These are phyloP conservation scores for Eclectus roratus DNA, from an alignment of 2,113 vertebrate species.

Conservation along the genomic window DNA sequence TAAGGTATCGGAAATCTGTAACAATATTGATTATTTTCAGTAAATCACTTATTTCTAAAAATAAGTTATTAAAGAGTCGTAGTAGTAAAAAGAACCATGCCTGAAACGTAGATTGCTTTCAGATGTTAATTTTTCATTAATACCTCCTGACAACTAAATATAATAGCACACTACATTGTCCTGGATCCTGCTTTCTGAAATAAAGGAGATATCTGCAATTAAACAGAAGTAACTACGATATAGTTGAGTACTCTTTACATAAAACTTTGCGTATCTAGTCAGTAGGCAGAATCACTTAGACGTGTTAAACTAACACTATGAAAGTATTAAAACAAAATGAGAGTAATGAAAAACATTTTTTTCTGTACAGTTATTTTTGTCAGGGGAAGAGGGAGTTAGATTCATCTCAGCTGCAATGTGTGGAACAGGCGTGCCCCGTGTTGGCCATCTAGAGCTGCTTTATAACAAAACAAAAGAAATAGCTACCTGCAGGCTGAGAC, in stretches of 20 bases:
- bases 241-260: neutral
- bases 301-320: fast-evolving
- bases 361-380: neutral
- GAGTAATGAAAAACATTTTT: neutral
- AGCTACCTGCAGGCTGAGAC: neutral
- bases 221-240: neutral
- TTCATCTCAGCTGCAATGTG: neutral
- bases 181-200: neutral
- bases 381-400: neutral
- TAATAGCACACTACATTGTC: neutral
- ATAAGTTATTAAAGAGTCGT: neutral
- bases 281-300: neutral
- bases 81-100: neutral
- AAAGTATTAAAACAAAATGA: neutral
- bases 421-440: neutral
- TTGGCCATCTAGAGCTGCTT: neutral
- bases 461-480: neutral
- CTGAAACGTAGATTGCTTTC: neutral
- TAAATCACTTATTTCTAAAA: neutral
- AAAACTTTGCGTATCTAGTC: neutral
- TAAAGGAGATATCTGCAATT: neutral
- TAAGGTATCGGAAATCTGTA: neutral
- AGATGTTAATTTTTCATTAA: neutral
- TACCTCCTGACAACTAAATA: neutral
- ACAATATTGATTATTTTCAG: neutral